A percentile compares a stretch with the other conserved stretches of the same genome.
phyloP scores from a whole-genome alignment of 2,888 invertebrate species.

The Lamellibrachia satsuma region DNA sequence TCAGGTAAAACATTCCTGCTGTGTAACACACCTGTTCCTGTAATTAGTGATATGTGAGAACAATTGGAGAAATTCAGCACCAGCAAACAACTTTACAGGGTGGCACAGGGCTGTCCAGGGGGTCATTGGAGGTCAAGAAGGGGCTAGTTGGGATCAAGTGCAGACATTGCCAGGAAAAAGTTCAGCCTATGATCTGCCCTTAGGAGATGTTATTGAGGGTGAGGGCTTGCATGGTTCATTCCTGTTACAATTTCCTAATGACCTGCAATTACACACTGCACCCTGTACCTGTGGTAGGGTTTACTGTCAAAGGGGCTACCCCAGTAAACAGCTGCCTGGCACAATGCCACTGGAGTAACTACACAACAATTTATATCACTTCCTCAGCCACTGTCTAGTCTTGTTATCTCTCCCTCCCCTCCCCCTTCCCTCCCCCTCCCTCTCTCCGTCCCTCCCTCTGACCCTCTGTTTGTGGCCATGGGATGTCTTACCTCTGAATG shows the following conservation, averaged over 20 bases:
- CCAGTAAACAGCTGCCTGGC: background rate
- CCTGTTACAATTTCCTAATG: background rate
- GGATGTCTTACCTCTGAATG: background rate
- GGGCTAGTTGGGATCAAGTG: background rate
- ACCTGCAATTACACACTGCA: slow-evolving; percentile 5
- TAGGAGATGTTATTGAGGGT: background rate
- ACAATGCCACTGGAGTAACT: background rate
- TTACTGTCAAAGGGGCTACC: too few relatives aligned
- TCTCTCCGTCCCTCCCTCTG: background rate
- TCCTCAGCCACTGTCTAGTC: background rate
- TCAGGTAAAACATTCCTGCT: background rate
- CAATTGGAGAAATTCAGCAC: background rate
- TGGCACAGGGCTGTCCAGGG: background rate
- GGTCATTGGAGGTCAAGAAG: too few relatives aligned
- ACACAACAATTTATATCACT: background rate
- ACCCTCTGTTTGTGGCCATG: background rate
- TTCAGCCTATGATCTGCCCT: background rate
- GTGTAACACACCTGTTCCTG: background rate
- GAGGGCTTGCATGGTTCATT: background rate
- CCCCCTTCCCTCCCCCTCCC: background rate
- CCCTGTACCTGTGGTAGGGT: background rate
- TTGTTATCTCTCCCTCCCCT: background rate
- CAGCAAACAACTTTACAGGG: background rate
- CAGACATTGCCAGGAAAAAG: background rate
- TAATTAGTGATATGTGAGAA: background rate